Percentiles rank a stretch among this genome's conserved stretches.
These are phyloP conservation scores for Xylocampa areola DNA, from an alignment of 2,888 invertebrate genomes.

Conservation along the genomic window DNA sequence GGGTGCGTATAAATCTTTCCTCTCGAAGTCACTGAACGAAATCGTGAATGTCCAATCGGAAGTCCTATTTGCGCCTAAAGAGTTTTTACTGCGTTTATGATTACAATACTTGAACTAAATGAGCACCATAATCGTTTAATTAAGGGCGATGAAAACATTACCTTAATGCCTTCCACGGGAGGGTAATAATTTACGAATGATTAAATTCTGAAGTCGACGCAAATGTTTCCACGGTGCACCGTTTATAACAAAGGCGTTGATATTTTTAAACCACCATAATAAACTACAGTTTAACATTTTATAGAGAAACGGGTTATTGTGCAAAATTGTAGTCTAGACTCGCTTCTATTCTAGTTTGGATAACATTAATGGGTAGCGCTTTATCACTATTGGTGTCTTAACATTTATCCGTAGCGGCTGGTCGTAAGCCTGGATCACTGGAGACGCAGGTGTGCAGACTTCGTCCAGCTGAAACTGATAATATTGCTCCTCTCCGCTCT, in stretches of 20 bases:
- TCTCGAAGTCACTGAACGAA: constrained; percentile 60
- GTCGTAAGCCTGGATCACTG: constrained; percentile 74
- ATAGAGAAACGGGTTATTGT: constrained; percentile 37
- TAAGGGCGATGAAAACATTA: constrained; percentile 60
- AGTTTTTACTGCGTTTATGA: constrained; percentile 59
- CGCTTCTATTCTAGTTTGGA: constrained; percentile 68
- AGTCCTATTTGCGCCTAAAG: constrained; percentile 51
- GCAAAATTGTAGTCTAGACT: constrained; percentile 58
- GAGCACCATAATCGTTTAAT: constrained; percentile 62
- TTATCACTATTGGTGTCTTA: constrained; percentile 77
- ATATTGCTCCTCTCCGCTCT: constrained; percentile 65
- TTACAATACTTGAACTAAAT: constrained; percentile 60
- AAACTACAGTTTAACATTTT: constrained; percentile 37
- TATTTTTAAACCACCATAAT: constrained; percentile 43
- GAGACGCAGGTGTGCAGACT: constrained; percentile 74
- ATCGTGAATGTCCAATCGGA: constrained; percentile 60
- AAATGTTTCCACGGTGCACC: constrained; percentile 43
- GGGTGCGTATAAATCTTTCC: constrained; percentile 69
- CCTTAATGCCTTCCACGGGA: constrained; percentile 54
- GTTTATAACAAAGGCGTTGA: constrained; percentile 46
- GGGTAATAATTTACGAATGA: constrained; percentile 58
- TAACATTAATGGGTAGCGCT: constrained; percentile 76
- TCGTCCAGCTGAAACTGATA: constrained; percentile 72
- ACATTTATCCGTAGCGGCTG: constrained; percentile 71
- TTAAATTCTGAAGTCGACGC: constrained; percentile 53